A percentile compares a stretch with the other conserved stretches of the same genome.
Evolutionary conservation across 2,888 invertebrate species (phyloP).

Genomic region (Andrena fulva): DNA sequence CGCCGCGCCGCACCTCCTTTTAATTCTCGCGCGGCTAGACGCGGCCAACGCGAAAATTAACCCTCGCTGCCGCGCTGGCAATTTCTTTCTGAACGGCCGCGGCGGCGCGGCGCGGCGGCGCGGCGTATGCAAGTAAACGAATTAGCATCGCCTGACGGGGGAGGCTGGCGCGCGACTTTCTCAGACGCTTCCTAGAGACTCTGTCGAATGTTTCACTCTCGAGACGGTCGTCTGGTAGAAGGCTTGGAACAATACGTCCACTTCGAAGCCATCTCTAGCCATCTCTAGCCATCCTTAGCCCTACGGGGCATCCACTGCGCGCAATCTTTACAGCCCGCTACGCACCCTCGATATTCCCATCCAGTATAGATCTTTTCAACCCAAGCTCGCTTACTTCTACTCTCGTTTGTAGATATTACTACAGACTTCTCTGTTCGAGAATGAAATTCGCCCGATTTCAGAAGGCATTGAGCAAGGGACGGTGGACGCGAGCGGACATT

Average conservation of each 20-base stretch:
- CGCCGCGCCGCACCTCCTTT: conserved; percentile 7
- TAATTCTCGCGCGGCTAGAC: conserved; percentile 1
- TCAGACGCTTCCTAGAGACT: neutral
- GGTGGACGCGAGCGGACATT: conserved; percentile 14
- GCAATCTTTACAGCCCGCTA: neutral
- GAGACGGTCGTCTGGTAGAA: conserved; percentile 20
- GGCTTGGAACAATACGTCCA: conserved; percentile 30
- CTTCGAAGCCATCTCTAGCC: conserved; percentile 9
- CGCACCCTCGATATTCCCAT: too few relatives aligned
- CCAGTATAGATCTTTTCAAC: too few relatives aligned
- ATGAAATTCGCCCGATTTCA: neutral
- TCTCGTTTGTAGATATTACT: neutral
- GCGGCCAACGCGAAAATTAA: conserved; percentile 6
- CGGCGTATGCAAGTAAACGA: conserved; percentile 8
- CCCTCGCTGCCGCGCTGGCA: neutral
- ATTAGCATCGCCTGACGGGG: neutral
- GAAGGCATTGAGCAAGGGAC: conserved; percentile 8
- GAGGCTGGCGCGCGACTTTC: neutral
- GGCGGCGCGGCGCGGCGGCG: neutral
- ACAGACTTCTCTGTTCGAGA: neutral
- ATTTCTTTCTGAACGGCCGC: neutral
- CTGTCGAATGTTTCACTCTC: conserved; percentile 9
- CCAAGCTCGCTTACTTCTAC: neutral
- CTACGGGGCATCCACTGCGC: neutral
- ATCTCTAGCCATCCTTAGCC: neutral